Conservation (phyloP, 2,888 invertebrate species). For the Apodemia mormo region DNA sequence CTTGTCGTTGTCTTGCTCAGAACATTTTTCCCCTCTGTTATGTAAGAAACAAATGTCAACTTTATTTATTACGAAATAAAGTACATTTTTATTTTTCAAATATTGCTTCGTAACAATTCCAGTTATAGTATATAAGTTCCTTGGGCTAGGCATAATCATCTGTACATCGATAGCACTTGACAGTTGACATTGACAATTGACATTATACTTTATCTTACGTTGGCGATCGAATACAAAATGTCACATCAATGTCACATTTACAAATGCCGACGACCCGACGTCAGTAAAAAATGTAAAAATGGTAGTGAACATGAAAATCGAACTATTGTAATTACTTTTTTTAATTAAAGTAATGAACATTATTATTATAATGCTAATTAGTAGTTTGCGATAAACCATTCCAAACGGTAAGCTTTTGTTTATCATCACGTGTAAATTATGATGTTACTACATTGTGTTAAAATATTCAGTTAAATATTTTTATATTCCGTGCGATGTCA, state of each 20-base stretch:
- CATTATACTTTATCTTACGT: neutral
- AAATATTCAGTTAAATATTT: conserved; percentile 31
- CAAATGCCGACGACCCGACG: neutral
- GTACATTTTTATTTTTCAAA: too few species aligned
- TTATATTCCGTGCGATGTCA: conserved; percentile 42
- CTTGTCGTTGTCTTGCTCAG: too few species aligned
- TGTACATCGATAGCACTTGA: neutral
- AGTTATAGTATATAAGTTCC: too few species aligned
- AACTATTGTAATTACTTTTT: neutral
- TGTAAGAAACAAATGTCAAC: too few species aligned
- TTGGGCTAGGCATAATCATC: neutral
- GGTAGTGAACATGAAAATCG: neutral
- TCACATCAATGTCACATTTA: conserved; percentile 6
- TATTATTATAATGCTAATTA: conserved; percentile 2
- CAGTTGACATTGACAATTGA: conserved; percentile 15
- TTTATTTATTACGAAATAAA: too few species aligned
- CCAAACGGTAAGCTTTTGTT: neutral
- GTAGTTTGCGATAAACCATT: neutral
- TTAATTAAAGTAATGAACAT: neutral
- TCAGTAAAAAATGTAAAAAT: conserved; percentile 9
- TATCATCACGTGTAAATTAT: conserved; percentile 13
- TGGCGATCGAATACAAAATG: conserved; percentile 10
- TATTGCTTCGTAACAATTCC: too few species aligned
- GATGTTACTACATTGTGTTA: conserved; percentile 3
- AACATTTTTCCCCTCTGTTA: too few species aligned